Evolutionary conservation across 2,888 invertebrate genomes (phyloP), one percentile per base, ranked within the genome.

Genomic region (Dolomedes plantarius): DNA sequence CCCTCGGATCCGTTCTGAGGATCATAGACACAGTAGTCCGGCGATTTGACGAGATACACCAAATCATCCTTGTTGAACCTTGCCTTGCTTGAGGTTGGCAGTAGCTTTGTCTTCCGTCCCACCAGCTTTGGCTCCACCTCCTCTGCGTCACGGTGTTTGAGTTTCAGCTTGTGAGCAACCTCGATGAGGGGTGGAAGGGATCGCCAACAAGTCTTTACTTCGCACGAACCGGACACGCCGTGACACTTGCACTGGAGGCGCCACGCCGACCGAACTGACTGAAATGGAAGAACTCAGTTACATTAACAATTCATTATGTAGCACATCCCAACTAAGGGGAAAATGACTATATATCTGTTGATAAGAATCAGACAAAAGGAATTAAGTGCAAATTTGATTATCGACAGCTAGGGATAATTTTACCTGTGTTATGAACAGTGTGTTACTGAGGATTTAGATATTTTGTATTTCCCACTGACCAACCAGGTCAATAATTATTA

Each of bases 131-230:
- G 69, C 13, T 75, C 65, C 29, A 89, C 90, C 90, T 93, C 93
- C 74, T 92, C 92, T 0, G 93, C 93, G 72, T 92, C 93, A 1
- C 93, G 92, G 90, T 94, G 94, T 88, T 94, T 92, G 90, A 93
- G 91, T 91, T 98, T 97, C 74, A 98, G 93, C 89, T 95, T 94
- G 92, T 97, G 96, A 81, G 97, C 98, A 90, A 98, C 95, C 67
- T 95, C 94, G 88, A 97, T 94, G 92, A 99, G 97, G 89, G 94
- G 94, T 36, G 98, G 97, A 90, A 98, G 93, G 90, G 97, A 94
- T 97, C 97, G 97, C 98, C 98, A 99, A 92, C 98, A 99, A 31
- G 99, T 99, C 92, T 97, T 97, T 89, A 98, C 96, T 50, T 98
- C 98, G 92, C 99, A 99, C 77, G 95, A 95, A 78, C 99, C 99